Percentiles rank a stretch among this genome's conserved stretches.
Evolutionary conservation across 1,140 invertebrate species (phyloP).

Genomic region (Plectus sambesii): DNA sequence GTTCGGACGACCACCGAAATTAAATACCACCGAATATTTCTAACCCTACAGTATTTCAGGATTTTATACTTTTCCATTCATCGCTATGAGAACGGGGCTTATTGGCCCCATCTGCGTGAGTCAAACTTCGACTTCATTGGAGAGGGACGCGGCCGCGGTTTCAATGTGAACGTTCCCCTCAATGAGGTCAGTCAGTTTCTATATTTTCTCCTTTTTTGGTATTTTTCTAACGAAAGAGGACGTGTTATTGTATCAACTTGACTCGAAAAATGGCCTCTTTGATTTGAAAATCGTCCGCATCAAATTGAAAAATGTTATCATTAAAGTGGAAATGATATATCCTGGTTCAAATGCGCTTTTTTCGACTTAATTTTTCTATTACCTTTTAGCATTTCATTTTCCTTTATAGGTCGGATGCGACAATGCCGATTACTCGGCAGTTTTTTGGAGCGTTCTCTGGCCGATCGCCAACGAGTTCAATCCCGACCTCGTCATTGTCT

Average conservation of each 20-base stretch:
- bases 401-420: conserved; percentile 58
- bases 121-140: conserved; percentile 76
- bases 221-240: too few relatives aligned
- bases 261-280: too few relatives aligned
- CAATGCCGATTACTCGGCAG: conserved; percentile 76
- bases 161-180: conserved; percentile 82
- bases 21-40: too few relatives aligned
- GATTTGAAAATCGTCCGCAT: too few relatives aligned
- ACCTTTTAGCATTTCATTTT: too few relatives aligned
- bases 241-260: conserved; percentile 7
- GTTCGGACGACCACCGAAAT: too few relatives aligned
- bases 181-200: conserved; percentile 56
- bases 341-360: too few relatives aligned
- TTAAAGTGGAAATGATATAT: too few relatives aligned
- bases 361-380: too few relatives aligned
- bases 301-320: too few relatives aligned
- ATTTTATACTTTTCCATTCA: conserved; percentile 94
- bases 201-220: too few relatives aligned
- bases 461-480: conserved; percentile 69
- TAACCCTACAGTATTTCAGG: conserved; percentile 56
- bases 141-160: conserved; percentile 61
- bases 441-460: conserved; percentile 65
- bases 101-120: conserved; percentile 80
- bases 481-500: conserved; percentile 77
- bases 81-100: conserved; percentile 76